Percentiles rank a stretch among this genome's conserved stretches.
phyloP scores from a whole-genome alignment of 2,888 invertebrate species.

The Parasteatoda lunata region DNA sequence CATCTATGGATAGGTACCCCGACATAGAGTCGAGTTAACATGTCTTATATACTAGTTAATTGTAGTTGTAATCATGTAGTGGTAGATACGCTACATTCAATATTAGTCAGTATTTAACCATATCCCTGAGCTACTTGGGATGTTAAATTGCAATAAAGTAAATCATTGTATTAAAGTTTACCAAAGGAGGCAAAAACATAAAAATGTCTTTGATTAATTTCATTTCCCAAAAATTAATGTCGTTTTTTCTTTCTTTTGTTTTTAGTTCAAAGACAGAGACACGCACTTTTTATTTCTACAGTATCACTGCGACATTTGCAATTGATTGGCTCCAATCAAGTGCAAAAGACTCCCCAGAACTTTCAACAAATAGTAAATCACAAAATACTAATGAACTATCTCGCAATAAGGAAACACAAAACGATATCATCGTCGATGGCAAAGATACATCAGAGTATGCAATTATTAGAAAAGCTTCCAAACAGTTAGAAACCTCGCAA shows the following conservation, averaged over 20 bases:
- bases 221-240: too few species aligned
- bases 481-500: background rate
- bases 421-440: background rate
- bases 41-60: too few species aligned
- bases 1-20: too few species aligned
- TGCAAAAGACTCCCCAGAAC: background rate
- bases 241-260: background rate
- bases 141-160: too few species aligned
- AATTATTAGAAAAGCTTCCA: background rate
- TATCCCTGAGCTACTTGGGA: too few species aligned
- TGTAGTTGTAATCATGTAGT: too few species aligned
- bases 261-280: slow-evolving; percentile 2
- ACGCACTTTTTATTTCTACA: slow-evolving; percentile 27
- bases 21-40: too few species aligned
- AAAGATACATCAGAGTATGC: background rate
- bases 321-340: slow-evolving; percentile 25
- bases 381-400: background rate
- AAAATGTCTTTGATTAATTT: too few species aligned
- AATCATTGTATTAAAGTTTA: too few species aligned
- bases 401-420: background rate
- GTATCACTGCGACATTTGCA: background rate
- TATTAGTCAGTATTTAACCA: too few species aligned
- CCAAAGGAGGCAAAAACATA: too few species aligned
- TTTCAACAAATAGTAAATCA: background rate
- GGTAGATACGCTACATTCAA: too few species aligned